Base-by-base conservation (phyloP, 2,888 invertebrate genomes). In the Psylliodes chrysocephalus region DNA sequence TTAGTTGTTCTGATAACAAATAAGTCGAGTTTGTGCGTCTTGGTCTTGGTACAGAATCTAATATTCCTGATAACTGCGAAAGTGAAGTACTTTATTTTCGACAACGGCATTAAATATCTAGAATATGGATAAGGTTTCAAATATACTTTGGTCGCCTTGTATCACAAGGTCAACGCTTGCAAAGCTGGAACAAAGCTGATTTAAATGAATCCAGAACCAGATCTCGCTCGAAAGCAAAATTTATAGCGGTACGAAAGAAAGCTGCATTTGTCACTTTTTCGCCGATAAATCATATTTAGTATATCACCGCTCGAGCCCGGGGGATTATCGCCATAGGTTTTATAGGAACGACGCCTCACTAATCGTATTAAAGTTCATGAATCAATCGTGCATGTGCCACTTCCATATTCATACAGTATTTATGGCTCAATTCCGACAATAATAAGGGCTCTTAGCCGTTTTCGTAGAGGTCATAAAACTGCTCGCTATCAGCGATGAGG, bases 321-420 rank as follows among this genome's bases (percentile, higher is more conserved):
- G 54, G n/a, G 54, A 54, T 54, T 54, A 54, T 54, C 54, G 38
- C 17, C 40, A 25, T 4, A n/a, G n/a, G n/a, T n/a, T n/a, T n/a
- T n/a, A n/a, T n/a, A n/a, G n/a, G n/a, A n/a, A n/a, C n/a, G 40
- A n/a, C 12, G 38, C 19, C 12, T 38, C 38, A 12, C 14, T 55
- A 63, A 63, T 63, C 56, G 56, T 22, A 55, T 62, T 62, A 52
- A 54, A 30, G 51, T 18, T 18, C 56, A 63, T 56, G 63, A 63
- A 63, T 56, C 63, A 63, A 63, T 56, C 63, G 42, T 19, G 60
- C 18, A 53, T 60, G 46, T 60, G 44, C 53, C 46, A 60, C 53
- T 53, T 53, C 44, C 60, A 60, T 22, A 53, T 25, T 15, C 42
- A 17, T 25, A 42, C 3, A 3, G 6, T 40, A 49, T 49, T 49